Evolutionary conservation across 1,140 invertebrate species (phyloP).

Genomic region (Pemphigus obesinymphae): DNA sequence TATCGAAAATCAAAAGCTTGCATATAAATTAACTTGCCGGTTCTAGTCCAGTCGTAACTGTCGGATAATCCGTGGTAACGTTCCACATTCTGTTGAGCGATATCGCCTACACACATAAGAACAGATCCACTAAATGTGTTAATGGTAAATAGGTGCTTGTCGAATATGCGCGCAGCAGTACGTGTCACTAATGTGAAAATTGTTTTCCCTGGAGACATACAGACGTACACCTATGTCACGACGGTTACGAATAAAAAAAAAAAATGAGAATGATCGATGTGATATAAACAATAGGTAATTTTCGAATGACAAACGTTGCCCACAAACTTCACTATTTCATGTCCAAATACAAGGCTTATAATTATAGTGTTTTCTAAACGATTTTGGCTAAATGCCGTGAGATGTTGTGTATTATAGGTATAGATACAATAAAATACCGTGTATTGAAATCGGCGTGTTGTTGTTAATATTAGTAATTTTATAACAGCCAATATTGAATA

Average conservation of each 20-base stretch:
- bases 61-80: conserved; percentile 47
- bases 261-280: too few relatives aligned
- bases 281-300: too few relatives aligned
- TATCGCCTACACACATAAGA: conserved; percentile 64
- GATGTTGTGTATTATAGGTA: neutral
- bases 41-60: conserved; percentile 56
- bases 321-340: too few relatives aligned
- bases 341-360: neutral
- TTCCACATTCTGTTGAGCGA: conserved; percentile 63
- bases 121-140: conserved; percentile 64
- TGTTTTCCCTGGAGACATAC: neutral
- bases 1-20: too few relatives aligned
- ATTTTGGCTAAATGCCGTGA: conserved; percentile 4
- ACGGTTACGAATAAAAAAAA: too few relatives aligned
- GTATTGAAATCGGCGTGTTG: neutral
- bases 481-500: too few relatives aligned
- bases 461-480: too few relatives aligned
- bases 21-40: conserved; percentile 50
- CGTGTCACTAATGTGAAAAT: neutral
- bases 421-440: too few relatives aligned
- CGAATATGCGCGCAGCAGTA: conserved; percentile 45
- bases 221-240: neutral
- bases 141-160: conserved; percentile 63
- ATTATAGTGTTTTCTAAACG: neutral
- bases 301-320: too few relatives aligned